These are phyloP conservation scores for Diaprepes abbreviatus DNA, from an alignment of 2,888 invertebrate species.

Conservation along the genomic window DNA sequence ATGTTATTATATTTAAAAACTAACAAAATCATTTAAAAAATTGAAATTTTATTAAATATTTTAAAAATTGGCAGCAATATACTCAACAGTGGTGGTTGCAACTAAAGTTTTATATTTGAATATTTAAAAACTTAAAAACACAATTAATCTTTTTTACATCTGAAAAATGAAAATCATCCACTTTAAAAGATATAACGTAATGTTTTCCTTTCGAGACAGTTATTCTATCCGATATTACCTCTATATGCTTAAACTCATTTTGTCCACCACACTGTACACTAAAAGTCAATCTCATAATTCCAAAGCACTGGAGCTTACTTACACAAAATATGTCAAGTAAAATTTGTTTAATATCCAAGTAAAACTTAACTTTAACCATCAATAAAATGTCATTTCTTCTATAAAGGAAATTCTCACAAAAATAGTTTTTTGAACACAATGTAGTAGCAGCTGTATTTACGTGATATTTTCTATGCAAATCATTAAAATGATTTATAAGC, in stretches of 20 bases:
- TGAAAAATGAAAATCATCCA: conserved; percentile 26
- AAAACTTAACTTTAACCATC: conserved; percentile 13
- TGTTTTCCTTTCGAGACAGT: conserved; percentile 1
- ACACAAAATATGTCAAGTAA: conserved; percentile 16
- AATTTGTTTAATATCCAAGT: conserved; percentile 20
- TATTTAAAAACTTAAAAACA: conserved; percentile 26
- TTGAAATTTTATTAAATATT: too few relatives aligned
- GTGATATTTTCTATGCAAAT: conserved; percentile 22
- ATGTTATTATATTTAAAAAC: too few relatives aligned
- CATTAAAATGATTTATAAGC: conserved; percentile 27
- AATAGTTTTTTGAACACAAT: conserved; percentile 20
- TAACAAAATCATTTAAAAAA: too few relatives aligned
- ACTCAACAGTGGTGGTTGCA: too few relatives aligned
- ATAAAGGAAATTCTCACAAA: conserved; percentile 20
- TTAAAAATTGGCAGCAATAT: too few relatives aligned
- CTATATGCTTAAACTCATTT: conserved; percentile 2
- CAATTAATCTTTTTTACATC: conserved; percentile 18
- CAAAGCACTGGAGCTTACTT: neutral
- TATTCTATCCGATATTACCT: conserved; percentile 22
- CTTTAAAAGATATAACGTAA: conserved; percentile 30
- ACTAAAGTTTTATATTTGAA: too few relatives aligned
- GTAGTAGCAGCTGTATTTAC: neutral
- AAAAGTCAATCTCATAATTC: conserved; percentile 17
- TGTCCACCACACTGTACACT: conserved; percentile 14
- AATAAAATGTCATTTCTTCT: neutral